Base-by-base conservation (phyloP, 2,113 vertebrate genomes). In the Nycticryphes semicollaris region DNA sequence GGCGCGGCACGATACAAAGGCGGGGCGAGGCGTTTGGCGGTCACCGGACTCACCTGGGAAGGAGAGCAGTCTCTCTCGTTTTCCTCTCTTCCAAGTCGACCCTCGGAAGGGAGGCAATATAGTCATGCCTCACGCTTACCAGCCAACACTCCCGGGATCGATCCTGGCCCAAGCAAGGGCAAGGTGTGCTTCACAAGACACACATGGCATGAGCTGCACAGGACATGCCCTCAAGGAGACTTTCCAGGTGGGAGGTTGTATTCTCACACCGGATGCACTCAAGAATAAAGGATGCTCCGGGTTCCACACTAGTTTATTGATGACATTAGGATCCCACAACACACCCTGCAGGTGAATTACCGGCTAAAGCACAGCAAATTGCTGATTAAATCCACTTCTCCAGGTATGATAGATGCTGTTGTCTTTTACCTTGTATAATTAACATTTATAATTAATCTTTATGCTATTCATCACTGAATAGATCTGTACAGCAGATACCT, bases 191-290 rank as follows among this genome's bases (percentile, higher is more conserved):
- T 47, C 1, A 1, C 1, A 1, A 12, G n/a, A 22, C 17, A 35
- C 3, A 3, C 0, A 2, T 9, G 2, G 31, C 9, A 31, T 0
- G 9, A 84, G 13, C 17, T 4, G 28, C 30, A 43, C 8, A 22
- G 43, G 60, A n/a, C 27, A 2, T 2, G 10, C 1, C 24, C 6
- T 6, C 24, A 10, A 69, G 24, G 69, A 39, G 31, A 35, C 19
- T 4, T 4, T 31, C 70, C 56, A 37, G 37, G 35, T 8, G 23
- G 45, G 54, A 70, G 9, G 24, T 3, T 37, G 39, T 30, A 3
- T 4, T n/a, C 33, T 31, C 56, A 19, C 24, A 11, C 12, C 47
- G 45, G 22, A 3, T 6, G 8, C 27, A 35, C 18, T 22, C 31
- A 28, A 12, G 13, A 63, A 6, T 3, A 7, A 51, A 18, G 45